Evolutionary conservation across 2,797 vertebrate species (phyloP).

Genomic region (Hydrophis major): DNA sequence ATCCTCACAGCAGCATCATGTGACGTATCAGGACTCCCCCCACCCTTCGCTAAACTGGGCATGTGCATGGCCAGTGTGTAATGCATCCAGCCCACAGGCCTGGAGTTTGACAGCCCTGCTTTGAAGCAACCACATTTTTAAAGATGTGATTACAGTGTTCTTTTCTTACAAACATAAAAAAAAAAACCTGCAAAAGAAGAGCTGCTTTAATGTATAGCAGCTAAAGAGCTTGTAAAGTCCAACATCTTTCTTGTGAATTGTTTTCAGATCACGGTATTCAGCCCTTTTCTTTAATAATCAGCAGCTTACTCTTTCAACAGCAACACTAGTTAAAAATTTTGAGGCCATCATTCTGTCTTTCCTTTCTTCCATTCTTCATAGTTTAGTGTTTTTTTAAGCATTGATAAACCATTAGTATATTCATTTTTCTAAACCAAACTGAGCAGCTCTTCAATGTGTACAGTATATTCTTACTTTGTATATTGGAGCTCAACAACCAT

Average conservation of each 20-base stretch:
- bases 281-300: not conserved
- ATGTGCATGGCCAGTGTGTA: too few relatives aligned
- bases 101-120: too few relatives aligned
- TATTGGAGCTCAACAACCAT: conserved; percentile 11
- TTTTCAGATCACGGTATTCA: not conserved
- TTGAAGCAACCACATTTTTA: not conserved
- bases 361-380: conserved; percentile 7
- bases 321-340: not conserved
- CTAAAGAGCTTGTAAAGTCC: not conserved
- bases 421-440: conserved; percentile 57
- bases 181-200: not conserved
- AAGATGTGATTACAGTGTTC: not conserved
- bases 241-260: not conserved
- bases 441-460: conserved; percentile 40
- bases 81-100: too few relatives aligned
- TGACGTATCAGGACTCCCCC: too few relatives aligned
- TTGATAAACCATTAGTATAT: conserved; percentile 54
- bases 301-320: not conserved
- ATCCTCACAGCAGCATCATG: too few relatives aligned
- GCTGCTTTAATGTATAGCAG: not conserved
- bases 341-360: not conserved
- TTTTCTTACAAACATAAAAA: not conserved
- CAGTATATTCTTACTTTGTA: conserved; percentile 37
- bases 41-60: too few relatives aligned
- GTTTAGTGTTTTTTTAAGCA: conserved; percentile 20